Evolutionary conservation across 2,888 invertebrate species (phyloP), one percentile per base, ranked within the genome.

Genomic region (Nemurella pictetii): DNA sequence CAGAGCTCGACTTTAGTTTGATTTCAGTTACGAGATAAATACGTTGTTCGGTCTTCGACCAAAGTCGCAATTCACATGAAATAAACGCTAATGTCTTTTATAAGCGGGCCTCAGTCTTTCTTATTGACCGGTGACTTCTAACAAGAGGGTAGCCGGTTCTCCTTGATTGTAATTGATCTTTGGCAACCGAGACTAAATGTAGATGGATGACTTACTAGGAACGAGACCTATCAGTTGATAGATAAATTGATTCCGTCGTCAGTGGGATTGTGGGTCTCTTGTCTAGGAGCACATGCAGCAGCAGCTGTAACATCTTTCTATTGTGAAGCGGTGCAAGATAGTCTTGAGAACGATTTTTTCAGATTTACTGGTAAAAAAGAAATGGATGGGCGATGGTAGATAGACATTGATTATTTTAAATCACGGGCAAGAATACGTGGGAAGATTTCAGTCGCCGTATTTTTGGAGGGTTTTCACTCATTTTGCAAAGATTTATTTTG

Each of bases 11-110:
- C 26, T 28, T 75, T 4, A 75, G 75, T 75, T 75, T 75, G 75
- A 75, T 75, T 75, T 28, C 28, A 75, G 75, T 27, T 25, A 75
- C 9, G 75, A 75, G 75, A 75, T 75, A 75, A 75, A 75, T 75
- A 28, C 75, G 75, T 55, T 55, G 55, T 55, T 55, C 12, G 55
- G 55, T 55, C 55, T 7, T 55, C 55, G 2, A 15, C 55, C 20
- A 55, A 55, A 12, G 55, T 55, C 20, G 55, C 55, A 55, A 20
- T 55, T 55, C 55, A 55, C 55, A 55, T 20, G 55, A 55, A 55
- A 55, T 55, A 55, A 55, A 55, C 55, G 12, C 55, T 55, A 55
- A 55, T 55, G 55, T 20, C 55, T 55, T 55, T 55, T 55, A 55
- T 55, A 55, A 55, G 55, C 55, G 55, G 2, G 20, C 55, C 12